Evolutionary conservation across 2,888 invertebrate genomes (phyloP).

Genomic region (Tachina fera): DNA sequence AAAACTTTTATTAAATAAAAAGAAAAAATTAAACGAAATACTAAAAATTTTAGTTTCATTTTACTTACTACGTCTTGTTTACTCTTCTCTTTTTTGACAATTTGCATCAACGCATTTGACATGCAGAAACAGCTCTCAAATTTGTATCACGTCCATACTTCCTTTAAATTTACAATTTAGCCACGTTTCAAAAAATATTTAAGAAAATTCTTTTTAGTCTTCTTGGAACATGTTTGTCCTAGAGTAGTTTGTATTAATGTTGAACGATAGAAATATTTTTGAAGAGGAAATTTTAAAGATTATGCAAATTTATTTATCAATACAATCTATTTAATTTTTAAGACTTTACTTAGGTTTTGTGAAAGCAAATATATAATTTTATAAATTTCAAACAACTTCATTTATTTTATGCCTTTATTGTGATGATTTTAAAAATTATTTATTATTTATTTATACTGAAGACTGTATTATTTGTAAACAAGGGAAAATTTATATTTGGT

Average conservation of each 20-base stretch:
- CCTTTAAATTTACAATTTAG: conserved; percentile 38
- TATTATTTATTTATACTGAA: no score
- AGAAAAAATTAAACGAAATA: no score
- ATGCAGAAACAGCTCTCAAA: background rate
- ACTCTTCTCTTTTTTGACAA: background rate
- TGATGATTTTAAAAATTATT: no score
- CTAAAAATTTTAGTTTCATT: background rate
- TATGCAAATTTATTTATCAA: conserved; percentile 28
- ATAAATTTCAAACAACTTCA: background rate
- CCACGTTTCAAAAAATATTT: conserved; percentile 39
- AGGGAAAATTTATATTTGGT: no score
- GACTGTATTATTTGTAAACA: no score
- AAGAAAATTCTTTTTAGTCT: background rate
- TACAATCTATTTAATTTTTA: background rate
- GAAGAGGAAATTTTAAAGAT: background rate
- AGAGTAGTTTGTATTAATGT: conserved; percentile 17
- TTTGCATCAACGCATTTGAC: conserved; percentile 10
- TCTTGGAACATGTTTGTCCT: conserved; percentile 8
- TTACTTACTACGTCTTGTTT: background rate
- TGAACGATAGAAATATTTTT: conserved; percentile 19
- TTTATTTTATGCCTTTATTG: no score
- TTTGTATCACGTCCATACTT: conserved; percentile 30
- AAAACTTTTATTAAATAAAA: no score
- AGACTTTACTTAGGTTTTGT: background rate
- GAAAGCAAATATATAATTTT: background rate